phyloP scores from a whole-genome alignment of 1,140 invertebrate species.

The Euwallacea fornicatus region DNA sequence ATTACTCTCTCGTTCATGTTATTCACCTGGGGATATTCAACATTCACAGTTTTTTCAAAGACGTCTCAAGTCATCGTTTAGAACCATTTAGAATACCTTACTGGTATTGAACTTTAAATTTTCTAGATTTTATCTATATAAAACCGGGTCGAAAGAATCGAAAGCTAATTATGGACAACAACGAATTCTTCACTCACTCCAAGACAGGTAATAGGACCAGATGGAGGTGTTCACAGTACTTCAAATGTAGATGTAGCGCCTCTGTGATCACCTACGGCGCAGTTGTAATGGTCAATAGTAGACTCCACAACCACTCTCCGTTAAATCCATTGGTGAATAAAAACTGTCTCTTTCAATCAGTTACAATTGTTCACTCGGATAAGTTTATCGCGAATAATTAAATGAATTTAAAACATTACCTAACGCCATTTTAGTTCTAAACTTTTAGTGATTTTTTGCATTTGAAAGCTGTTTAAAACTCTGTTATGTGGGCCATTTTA shows the following conservation, averaged over 20 bases:
- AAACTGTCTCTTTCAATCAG: constrained; percentile 28
- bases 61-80: no score
- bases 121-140: constrained; percentile 43
- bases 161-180: constrained; percentile 42
- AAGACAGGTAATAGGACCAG: constrained; percentile 36
- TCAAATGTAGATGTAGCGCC: constrained; percentile 40
- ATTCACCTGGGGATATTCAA: no score
- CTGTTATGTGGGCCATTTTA: constrained; percentile 27
- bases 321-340: constrained; percentile 24
- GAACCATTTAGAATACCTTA: no score
- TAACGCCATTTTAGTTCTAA: neutral
- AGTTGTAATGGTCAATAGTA: constrained; percentile 34
- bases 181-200: constrained; percentile 41
- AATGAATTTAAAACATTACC: neutral
- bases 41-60: no score
- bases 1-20: no score
- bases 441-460: neutral
- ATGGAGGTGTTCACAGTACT: constrained; percentile 42
- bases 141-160: constrained; percentile 40
- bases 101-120: no score
- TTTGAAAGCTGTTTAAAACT: neutral
- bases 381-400: no score
- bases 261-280: constrained; percentile 37
- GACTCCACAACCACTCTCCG: constrained; percentile 42
- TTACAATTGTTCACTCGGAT: constrained; percentile 17